phyloP scores from a whole-genome alignment of 2,113 vertebrate species.

The Mus spicilegus region DNA sequence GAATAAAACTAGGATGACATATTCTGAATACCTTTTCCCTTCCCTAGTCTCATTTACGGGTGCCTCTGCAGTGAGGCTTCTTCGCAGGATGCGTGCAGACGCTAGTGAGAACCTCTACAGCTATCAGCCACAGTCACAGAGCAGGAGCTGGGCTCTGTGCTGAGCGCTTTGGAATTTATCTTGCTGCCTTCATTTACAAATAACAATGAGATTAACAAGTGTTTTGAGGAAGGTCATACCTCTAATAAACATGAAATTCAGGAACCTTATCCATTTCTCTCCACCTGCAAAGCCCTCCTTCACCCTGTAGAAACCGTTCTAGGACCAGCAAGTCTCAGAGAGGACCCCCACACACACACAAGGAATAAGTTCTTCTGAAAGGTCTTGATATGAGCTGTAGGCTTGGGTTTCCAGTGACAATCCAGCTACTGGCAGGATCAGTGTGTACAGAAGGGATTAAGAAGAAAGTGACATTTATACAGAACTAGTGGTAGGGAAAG shows the following conservation, averaged over 20 bases:
- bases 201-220: neutral
- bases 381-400: neutral
- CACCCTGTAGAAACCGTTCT: neutral
- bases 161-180: neutral
- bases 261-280: constrained; percentile 1
- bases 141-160: neutral
- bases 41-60: neutral
- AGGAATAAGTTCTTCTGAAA: neutral
- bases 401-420: neutral
- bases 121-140: neutral
- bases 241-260: neutral
- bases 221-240: neutral
- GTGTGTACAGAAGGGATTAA: neutral
- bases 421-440: neutral
- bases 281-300: neutral
- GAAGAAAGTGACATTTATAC: neutral
- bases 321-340: neutral
- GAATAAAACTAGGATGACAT: accelerated
- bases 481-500: neutral
- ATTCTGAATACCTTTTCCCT: neutral
- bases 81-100: neutral
- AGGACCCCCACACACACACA: neutral
- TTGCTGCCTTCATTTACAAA: neutral
- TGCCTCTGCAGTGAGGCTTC: neutral
- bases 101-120: neutral